These are phyloP conservation scores for Rhynchomys soricoides DNA, from an alignment of 2,113 vertebrate species.

Conservation along the genomic window DNA sequence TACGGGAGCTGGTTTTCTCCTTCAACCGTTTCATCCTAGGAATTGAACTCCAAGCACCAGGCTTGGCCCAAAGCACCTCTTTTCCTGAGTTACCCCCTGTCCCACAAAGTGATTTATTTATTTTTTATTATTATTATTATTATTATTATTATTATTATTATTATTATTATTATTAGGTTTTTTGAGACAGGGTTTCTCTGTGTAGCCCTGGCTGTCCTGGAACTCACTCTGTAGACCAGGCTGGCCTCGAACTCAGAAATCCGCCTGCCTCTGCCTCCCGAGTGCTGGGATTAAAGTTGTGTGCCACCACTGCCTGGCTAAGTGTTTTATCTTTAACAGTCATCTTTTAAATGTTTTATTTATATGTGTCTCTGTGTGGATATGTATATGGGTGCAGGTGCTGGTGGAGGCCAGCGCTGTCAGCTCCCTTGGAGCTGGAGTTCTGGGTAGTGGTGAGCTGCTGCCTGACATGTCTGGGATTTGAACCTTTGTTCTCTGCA, in stretches of 20 bases:
- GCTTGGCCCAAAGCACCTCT: neutral
- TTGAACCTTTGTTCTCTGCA: neutral
- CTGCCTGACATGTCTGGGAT: neutral
- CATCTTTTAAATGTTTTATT: neutral
- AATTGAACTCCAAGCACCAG: too few species aligned
- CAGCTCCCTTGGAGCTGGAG: neutral
- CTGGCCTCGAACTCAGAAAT: too few species aligned
- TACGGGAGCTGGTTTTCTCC: neutral
- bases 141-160: too few species aligned
- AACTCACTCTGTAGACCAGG: too few species aligned
- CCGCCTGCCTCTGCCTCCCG: too few species aligned
- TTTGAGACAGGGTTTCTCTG: too few species aligned
- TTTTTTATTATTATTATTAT: too few species aligned
- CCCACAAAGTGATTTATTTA: neutral
- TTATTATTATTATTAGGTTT: too few species aligned
- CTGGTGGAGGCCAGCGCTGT: neutral
- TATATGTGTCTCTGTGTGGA: neutral
- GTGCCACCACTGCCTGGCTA: too few species aligned
- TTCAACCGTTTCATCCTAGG: neutral
- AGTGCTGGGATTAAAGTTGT: too few species aligned
- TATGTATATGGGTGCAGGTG: neutral
- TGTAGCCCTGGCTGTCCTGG: too few species aligned
- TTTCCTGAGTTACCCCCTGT: neutral
- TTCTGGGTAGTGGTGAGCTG: neutral
- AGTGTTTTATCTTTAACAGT: neutral